Percentiles rank a stretch among this genome's conserved stretches.
Evolutionary conservation across 2,113 vertebrate genomes (phyloP).

Genomic region (Serilophus lunatus): DNA sequence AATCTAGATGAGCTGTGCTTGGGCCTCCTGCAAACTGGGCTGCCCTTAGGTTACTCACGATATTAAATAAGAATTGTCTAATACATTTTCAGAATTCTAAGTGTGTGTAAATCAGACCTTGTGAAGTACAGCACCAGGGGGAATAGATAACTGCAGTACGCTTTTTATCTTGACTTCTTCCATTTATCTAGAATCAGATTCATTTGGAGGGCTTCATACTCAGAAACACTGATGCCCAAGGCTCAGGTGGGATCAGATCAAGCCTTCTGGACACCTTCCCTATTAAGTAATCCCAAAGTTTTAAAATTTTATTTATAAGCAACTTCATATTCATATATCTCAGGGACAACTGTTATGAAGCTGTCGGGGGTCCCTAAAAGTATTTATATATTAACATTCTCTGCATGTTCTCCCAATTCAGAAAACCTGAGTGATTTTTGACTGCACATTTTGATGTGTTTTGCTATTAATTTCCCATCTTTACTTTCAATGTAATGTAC

Average conservation of each 20-base stretch:
- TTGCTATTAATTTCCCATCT: slow-evolving; percentile 62
- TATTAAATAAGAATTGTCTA: slow-evolving; percentile 28
- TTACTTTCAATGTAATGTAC: slow-evolving; percentile 44
- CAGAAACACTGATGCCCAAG: neutral
- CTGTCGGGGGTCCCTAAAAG: neutral
- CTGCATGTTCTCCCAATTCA: neutral
- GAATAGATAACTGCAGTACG: slow-evolving; percentile 12
- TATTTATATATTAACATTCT: neutral
- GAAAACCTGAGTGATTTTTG: neutral
- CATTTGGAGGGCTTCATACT: neutral
- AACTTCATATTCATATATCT: neutral
- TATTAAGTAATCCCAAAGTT: neutral
- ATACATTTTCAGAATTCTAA: slow-evolving; percentile 25
- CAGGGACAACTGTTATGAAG: neutral
- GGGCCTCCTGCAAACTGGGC: neutral
- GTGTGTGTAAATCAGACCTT: slow-evolving; percentile 43
- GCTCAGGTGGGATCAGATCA: neutral
- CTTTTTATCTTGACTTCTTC: neutral
- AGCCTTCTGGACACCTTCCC: neutral
- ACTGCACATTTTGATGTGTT: slow-evolving; percentile 49
- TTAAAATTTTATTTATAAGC: neutral
- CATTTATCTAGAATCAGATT: neutral
- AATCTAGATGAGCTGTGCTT: slow-evolving; percentile 28
- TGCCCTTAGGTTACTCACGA: slow-evolving; percentile 19
- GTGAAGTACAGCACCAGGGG: slow-evolving; percentile 18